Percentiles rank a stretch among this genome's conserved stretches.
Conservation (phyloP, 2,113 vertebrate species). For the Tyrannus savana region DNA sequence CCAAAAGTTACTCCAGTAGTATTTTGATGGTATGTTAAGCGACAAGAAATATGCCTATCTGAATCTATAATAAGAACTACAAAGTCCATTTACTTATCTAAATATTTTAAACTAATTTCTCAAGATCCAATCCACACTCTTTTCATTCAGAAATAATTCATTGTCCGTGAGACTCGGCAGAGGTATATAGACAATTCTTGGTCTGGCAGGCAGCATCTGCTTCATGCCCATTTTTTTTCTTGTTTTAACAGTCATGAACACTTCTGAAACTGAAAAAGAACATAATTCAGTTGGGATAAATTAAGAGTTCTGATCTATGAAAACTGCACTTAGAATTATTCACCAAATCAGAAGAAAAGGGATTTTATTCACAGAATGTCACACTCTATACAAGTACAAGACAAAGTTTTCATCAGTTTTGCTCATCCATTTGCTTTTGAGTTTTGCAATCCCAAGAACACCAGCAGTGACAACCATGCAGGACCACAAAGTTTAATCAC, state of each 20-base stretch:
- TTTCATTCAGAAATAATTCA: background rate
- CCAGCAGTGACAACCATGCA: background rate
- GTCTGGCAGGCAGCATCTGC: constrained; percentile 57
- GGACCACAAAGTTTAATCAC: background rate
- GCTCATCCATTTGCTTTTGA: background rate
- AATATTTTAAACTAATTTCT: background rate
- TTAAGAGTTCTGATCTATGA: constrained; percentile 52
- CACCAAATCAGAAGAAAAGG: constrained; percentile 12
- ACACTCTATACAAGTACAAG: background rate
- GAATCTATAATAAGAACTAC: background rate
- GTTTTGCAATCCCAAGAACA: background rate
- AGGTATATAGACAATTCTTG: background rate
- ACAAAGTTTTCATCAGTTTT: background rate
- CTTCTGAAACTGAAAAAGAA: constrained; percentile 65
- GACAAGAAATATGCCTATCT: background rate
- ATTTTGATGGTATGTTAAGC: background rate
- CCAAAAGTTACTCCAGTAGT: background rate
- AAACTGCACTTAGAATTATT: constrained; percentile 32
- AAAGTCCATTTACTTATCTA: background rate
- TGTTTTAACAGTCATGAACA: constrained; percentile 58
- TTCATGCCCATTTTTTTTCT: constrained; percentile 52
- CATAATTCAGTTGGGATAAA: constrained; percentile 44
- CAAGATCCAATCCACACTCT: background rate
- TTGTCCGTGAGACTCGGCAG: background rate
- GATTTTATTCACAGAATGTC: background rate